phyloP scores from a whole-genome alignment of 2,113 vertebrate genomes.

The Bucco capensis region DNA sequence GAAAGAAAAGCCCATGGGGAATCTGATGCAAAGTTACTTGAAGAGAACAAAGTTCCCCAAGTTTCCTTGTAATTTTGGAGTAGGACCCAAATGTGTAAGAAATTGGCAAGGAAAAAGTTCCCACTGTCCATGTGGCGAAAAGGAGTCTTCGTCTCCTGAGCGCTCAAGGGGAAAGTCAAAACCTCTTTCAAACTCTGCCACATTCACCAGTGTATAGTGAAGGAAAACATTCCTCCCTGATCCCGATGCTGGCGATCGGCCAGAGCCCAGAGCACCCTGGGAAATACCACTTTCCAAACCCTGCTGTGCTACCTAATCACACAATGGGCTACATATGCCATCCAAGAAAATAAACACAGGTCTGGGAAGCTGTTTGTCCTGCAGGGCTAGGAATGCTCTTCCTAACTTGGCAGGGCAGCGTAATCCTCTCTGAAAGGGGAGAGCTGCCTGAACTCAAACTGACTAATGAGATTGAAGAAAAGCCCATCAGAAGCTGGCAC shows the following conservation, averaged over 20 bases:
- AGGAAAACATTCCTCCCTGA: conserved; percentile 61
- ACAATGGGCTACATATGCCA: conserved; percentile 68
- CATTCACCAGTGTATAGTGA: conserved; percentile 26
- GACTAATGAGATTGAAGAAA: conserved; percentile 51
- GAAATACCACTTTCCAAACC: conserved; percentile 55
- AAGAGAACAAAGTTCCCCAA: not conserved
- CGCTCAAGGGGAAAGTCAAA: conserved; percentile 27
- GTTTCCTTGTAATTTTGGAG: not conserved
- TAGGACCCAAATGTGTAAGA: not conserved
- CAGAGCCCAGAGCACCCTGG: conserved; percentile 50
- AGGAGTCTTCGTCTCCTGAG: not conserved
- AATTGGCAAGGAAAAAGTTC: not conserved
- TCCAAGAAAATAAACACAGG: conserved; percentile 69
- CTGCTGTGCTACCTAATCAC: conserved; percentile 62
- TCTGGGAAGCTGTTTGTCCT: conserved; percentile 67
- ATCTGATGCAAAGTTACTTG: not conserved
- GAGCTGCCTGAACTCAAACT: conserved; percentile 56
- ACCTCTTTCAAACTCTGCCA: conserved; percentile 6
- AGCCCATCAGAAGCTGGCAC: conserved; percentile 47
- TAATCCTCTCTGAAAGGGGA: conserved; percentile 61
- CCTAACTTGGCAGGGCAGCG: conserved; percentile 57
- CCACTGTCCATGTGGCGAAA: not conserved
- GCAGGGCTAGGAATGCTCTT: conserved; percentile 64
- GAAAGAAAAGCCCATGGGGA: not conserved
- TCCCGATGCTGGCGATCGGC: not conserved